A percentile compares a stretch with the other conserved stretches of the same genome.
Conservation (phyloP, 2,797 vertebrate genomes). For the Hoplostethus mediterraneus region DNA sequence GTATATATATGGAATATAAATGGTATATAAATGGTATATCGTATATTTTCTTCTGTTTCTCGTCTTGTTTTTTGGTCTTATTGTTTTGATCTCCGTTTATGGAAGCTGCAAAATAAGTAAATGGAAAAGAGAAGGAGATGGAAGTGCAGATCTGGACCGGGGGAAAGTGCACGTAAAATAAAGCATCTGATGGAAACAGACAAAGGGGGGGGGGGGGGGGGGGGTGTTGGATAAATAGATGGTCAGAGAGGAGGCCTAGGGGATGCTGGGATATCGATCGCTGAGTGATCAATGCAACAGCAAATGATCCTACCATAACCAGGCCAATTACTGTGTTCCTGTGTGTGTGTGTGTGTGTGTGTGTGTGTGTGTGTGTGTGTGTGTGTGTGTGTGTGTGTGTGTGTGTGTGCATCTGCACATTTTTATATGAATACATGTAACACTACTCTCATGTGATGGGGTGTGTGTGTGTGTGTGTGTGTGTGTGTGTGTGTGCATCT, state of each 20-base stretch:
- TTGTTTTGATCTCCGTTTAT: not conserved
- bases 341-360: slow-evolving; percentile 12
- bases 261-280: slow-evolving; percentile 48
- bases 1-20: no score
- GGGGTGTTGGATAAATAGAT: slow-evolving; percentile 38
- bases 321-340: slow-evolving; percentile 52
- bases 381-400: slow-evolving; percentile 1
- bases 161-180: not conserved
- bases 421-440: not conserved
- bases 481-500: slow-evolving; percentile 2
- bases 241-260: slow-evolving; percentile 12
- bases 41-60: not conserved
- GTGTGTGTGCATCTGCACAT: not conserved
- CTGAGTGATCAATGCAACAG: slow-evolving; percentile 54
- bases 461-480: not conserved
- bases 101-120: not conserved
- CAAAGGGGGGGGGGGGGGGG: slow-evolving; percentile 26
- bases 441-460: not conserved
- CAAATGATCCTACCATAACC: slow-evolving; percentile 51
- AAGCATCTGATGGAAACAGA: not conserved
- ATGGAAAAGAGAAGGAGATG: not conserved
- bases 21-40: no score
- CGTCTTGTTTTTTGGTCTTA: not conserved
- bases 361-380: no score
- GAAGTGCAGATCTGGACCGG: not conserved